Evolutionary conservation across 2,888 invertebrate genomes (phyloP).

Genomic region (Acleris sparsana): DNA sequence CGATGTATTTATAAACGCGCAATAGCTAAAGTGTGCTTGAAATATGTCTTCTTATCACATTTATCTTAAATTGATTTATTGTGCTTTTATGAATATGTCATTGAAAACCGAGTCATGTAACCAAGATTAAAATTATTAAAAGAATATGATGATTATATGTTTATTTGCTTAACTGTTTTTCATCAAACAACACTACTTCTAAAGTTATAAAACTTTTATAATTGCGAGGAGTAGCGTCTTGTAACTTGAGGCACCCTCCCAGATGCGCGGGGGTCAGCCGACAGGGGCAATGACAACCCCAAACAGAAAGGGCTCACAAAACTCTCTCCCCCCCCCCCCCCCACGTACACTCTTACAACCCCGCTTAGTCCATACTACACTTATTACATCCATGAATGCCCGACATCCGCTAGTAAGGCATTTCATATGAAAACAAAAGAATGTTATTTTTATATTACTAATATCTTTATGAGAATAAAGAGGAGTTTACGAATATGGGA

Average conservation of each 20-base stretch:
- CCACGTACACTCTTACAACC: slow-evolving; percentile 69
- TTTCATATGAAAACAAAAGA: slow-evolving; percentile 37
- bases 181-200: background rate
- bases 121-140: no score
- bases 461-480: slow-evolving; percentile 15
- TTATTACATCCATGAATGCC: slow-evolving; percentile 18
- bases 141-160: no score
- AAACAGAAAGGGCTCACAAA: slow-evolving; percentile 69
- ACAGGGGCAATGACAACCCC: slow-evolving; percentile 76
- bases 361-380: slow-evolving; percentile 53
- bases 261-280: slow-evolving; percentile 67
- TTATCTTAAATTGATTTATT: no score
- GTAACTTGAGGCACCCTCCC: slow-evolving; percentile 57
- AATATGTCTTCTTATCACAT: no score
- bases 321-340: slow-evolving; percentile 20
- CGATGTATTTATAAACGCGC: no score
- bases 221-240: slow-evolving; percentile 36
- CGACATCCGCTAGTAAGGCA: slow-evolving; percentile 26
- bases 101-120: no score
- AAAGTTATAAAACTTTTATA: background rate
- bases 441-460: slow-evolving; percentile 29
- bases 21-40: no score
- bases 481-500: background rate
- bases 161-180: no score
- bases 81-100: no score